Conservation (phyloP, 2,797 vertebrate species). For the Echiichthys vipera region DNA sequence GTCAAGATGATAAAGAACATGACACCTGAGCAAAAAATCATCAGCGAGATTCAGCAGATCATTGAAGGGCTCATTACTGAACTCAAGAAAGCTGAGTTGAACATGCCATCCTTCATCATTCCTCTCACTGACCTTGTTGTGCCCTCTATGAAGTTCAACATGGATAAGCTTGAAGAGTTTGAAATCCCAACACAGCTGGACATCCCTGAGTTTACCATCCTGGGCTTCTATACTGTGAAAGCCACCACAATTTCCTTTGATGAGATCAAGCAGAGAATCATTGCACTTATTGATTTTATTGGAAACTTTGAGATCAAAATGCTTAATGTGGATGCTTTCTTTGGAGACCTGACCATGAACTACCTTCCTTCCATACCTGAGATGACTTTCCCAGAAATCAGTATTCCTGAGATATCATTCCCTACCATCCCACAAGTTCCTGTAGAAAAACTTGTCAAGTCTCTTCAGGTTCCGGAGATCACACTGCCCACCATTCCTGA, state of each 20-base stretch:
- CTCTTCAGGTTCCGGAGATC: constrained; percentile 89
- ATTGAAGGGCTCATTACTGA: constrained; percentile 74
- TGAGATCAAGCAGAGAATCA: constrained; percentile 87
- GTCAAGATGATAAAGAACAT: constrained; percentile 18
- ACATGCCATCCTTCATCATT: constrained; percentile 86
- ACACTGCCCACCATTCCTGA: constrained; percentile 88
- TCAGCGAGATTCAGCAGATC: constrained; percentile 78
- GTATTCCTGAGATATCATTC: constrained; percentile 84
- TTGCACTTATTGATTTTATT: constrained; percentile 87
- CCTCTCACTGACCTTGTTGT: constrained; percentile 91
- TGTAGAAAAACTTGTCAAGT: constrained; percentile 82
- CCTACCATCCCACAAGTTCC: constrained; percentile 88
- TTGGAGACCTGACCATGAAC: constrained; percentile 85
- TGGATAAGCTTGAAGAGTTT: constrained; percentile 81
- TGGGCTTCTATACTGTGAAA: constrained; percentile 82
- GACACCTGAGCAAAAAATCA: constrained; percentile 75
- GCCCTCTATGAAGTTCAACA: constrained; percentile 84
- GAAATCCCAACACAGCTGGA: constrained; percentile 87
- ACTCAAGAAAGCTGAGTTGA: constrained; percentile 84
- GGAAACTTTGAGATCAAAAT: constrained; percentile 84
- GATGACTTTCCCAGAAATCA: constrained; percentile 87
- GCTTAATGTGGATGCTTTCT: constrained; percentile 81
- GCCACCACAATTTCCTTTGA: constrained; percentile 87
- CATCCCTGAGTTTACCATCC: constrained; percentile 89
- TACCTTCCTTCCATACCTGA: constrained; percentile 85